Base-by-base conservation (phyloP, 1,140 invertebrate species). In the Drosophila lowei region DNA sequence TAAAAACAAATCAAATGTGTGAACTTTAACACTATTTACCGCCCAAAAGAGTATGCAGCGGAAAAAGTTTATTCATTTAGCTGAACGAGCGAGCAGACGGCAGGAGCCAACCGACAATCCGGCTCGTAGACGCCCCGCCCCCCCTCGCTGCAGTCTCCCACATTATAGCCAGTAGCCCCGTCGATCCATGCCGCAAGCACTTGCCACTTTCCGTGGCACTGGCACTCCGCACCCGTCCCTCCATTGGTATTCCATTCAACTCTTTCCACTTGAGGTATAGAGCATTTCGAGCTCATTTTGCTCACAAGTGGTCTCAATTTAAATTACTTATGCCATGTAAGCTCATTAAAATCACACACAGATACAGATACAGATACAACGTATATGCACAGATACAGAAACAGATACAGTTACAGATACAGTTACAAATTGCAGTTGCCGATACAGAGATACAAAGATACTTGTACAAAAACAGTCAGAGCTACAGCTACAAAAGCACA, bases 21-120 rank as follows among this genome's bases (percentile, higher is more conserved):
- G 81, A 86, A 86, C 77, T 86, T 86, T 78, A 86, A 86, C 83
- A 86, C 81, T 86, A 86, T 86, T 86, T 86, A 86, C 81, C 81
- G 74, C 81, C 81, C 68, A 64, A 78, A 80, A 85, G 65, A 78
- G 81, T 86, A 71, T 80, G 81, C 81, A 78, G 53, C 62, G 83
- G 70, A 86, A 86, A 85, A 86, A 86, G 77, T 86, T 86, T 86
- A 86, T 86, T 86, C 77, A 86, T 86, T 86, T 86, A 86, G 77
- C 79, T 81, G 68, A 86, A 75, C 77, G 80, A 77, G 80, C 67
- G 11, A 38, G 58, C 77, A 85, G 80, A 79, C 72, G 72, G 67
- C 72, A 65, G 46, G 72, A 76, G 71, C 56, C 71, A 65, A 48
- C 44, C 42, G 21, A 38, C 46, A 16, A 54, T 62, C 25, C 59